Evolutionary conservation across 2,888 invertebrate genomes (phyloP).

Genomic region (Incurvaria masculella): DNA sequence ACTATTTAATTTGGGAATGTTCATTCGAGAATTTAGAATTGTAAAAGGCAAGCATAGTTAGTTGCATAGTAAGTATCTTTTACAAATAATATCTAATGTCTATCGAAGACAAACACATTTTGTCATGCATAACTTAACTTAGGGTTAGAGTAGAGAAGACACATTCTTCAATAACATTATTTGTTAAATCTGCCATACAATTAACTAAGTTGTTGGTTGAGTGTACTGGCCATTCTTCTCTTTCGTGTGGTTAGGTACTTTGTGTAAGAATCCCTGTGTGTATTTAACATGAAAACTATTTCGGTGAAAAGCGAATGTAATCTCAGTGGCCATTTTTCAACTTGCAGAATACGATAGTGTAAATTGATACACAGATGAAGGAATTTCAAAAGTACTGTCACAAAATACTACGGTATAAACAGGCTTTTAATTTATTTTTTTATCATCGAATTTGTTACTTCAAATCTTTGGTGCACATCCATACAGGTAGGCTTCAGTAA

Average conservation of each 20-base stretch:
- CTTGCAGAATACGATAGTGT: too few relatives aligned
- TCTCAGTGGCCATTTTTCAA: too few relatives aligned
- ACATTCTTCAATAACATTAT: not conserved
- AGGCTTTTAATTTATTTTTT: too few relatives aligned
- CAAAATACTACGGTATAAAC: too few relatives aligned
- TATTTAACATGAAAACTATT: too few relatives aligned
- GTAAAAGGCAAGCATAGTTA: not conserved
- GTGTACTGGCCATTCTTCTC: not conserved
- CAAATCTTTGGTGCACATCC: conserved; percentile 56
- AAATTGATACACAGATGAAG: too few relatives aligned
- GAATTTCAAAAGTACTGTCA: too few relatives aligned
- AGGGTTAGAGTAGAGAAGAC: not conserved
- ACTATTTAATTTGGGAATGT: not conserved
- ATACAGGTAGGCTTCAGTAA: conserved; percentile 32
- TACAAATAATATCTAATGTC: not conserved
- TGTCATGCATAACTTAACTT: not conserved
- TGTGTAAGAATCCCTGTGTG: too few relatives aligned
- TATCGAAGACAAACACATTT: not conserved
- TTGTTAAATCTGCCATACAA: not conserved
- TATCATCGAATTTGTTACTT: not conserved
- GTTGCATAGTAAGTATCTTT: not conserved
- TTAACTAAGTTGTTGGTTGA: not conserved
- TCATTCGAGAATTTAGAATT: not conserved
- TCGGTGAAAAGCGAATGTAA: too few relatives aligned
- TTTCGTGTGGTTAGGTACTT: not conserved